These are phyloP conservation scores for Gnatocerus cornutus DNA, from an alignment of 2,888 invertebrate genomes.

Conservation along the genomic window DNA sequence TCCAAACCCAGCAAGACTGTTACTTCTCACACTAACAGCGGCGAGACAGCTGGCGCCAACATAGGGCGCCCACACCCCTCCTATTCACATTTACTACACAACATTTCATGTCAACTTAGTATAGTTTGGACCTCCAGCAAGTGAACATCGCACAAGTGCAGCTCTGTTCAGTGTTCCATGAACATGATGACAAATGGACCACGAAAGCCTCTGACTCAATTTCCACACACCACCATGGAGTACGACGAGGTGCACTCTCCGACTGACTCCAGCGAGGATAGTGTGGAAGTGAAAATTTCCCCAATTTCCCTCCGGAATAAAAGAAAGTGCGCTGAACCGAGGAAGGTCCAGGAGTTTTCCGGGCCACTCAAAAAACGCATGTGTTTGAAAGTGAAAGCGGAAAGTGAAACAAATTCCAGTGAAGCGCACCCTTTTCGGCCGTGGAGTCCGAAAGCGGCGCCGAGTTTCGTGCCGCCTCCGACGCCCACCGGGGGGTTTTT, in stretches of 20 bases:
- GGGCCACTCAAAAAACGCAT: constrained; percentile 83
- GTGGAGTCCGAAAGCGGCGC: constrained; percentile 73
- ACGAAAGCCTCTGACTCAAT: background rate
- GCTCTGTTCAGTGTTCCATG: background rate
- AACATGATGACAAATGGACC: constrained; percentile 48
- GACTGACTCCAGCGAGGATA: constrained; percentile 79
- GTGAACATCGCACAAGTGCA: constrained; percentile 31
- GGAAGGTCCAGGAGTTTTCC: constrained; percentile 73
- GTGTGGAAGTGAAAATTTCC: constrained; percentile 77
- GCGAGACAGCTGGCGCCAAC: constrained; percentile 73
- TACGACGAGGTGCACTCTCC: constrained; percentile 75
- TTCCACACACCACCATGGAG: constrained; percentile 69
- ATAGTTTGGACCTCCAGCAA: constrained; percentile 45
- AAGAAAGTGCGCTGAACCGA: constrained; percentile 79
- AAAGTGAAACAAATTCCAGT: constrained; percentile 69
- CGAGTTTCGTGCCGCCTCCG: constrained; percentile 47
- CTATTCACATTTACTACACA: constrained; percentile 60
- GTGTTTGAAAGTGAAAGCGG: constrained; percentile 72
- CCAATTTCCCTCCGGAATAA: constrained; percentile 77
- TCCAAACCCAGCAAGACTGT: constrained; percentile 74
- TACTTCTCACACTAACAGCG: constrained; percentile 73
- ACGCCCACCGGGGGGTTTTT: constrained; percentile 58
- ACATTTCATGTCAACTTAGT: constrained; percentile 63
- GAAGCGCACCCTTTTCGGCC: constrained; percentile 76
- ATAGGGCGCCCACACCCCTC: constrained; percentile 74